phyloP scores from a whole-genome alignment of 2,113 vertebrate genomes.

The Xenopus laevis region DNA sequence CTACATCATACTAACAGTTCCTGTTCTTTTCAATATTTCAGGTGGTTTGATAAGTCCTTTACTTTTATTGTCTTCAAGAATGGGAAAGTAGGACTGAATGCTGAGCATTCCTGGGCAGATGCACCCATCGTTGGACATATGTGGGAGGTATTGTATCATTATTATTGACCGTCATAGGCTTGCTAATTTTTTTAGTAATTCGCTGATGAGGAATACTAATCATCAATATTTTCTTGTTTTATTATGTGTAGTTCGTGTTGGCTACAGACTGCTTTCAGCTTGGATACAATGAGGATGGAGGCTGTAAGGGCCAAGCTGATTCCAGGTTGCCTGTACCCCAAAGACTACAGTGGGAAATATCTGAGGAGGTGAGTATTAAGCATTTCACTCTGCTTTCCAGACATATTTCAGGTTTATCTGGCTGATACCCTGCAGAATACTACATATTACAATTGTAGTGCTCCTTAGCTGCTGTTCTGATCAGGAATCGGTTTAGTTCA shows the following conservation, averaged over 20 bases:
- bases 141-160: slow-evolving; percentile 73
- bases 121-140: slow-evolving; percentile 78
- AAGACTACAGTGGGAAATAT: slow-evolving; percentile 63
- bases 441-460: too few relatives aligned
- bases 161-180: too few relatives aligned
- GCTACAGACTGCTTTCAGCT: slow-evolving; percentile 62
- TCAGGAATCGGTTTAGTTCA: too few relatives aligned
- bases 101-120: slow-evolving; percentile 85
- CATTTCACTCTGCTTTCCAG: too few relatives aligned
- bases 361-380: slow-evolving; percentile 54
- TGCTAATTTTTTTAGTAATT: too few relatives aligned
- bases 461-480: too few relatives aligned
- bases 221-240: neutral
- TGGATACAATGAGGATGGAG: slow-evolving; percentile 57
- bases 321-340: slow-evolving; percentile 50
- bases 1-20: too few relatives aligned
- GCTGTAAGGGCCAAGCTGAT: slow-evolving; percentile 57
- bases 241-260: slow-evolving; percentile 52
- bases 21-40: slow-evolving; percentile 42
- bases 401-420: too few relatives aligned
- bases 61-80: slow-evolving; percentile 77
- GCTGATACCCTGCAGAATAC: too few relatives aligned
- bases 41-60: slow-evolving; percentile 91
- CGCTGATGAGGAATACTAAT: too few relatives aligned
- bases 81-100: slow-evolving; percentile 79